A percentile compares a stretch with the other conserved stretches of the same genome.
phyloP scores from a whole-genome alignment of 2,888 invertebrate species.

The Drosophila eohydei region DNA sequence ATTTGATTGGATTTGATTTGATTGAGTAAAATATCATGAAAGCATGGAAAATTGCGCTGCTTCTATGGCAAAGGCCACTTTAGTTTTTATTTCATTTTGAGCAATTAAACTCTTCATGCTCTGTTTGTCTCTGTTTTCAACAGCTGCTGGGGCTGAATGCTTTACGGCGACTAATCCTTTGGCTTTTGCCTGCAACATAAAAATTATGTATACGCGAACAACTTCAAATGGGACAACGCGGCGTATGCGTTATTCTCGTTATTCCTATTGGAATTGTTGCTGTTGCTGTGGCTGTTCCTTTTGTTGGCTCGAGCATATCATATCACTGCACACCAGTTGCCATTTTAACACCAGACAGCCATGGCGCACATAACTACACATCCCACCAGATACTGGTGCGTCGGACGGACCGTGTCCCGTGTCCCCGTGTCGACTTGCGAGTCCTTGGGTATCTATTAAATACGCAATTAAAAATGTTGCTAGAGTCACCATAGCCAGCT shows the following conservation, averaged over 20 bases:
- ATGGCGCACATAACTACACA: conserved; percentile 33
- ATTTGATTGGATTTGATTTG: conserved; percentile 41
- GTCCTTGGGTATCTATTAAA: conserved; percentile 64
- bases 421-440: conserved; percentile 1
- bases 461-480: conserved; percentile 79
- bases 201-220: conserved; percentile 75
- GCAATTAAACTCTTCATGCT: conserved; percentile 74
- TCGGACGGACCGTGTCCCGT: neutral
- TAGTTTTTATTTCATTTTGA: conserved; percentile 56
- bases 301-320: conserved; percentile 56
- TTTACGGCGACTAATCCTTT: conserved; percentile 47
- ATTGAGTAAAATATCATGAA: conserved; percentile 69
- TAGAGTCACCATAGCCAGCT: conserved; percentile 53
- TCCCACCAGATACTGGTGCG: neutral
- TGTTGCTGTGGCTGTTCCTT: conserved; percentile 22
- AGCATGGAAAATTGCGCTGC: conserved; percentile 20
- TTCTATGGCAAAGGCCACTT: conserved; percentile 51
- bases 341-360: conserved; percentile 66
- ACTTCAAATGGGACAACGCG: conserved; percentile 74
- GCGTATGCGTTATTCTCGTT: conserved; percentile 63
- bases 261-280: conserved; percentile 31
- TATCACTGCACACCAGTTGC: conserved; percentile 75
- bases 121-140: conserved; percentile 47
- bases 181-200: conserved; percentile 67
- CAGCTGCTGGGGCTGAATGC: conserved; percentile 51